Conservation (phyloP, 30 jellyfish, hydroid and myxozoan genomes). For the Haliclystus octoradiatus region DNA sequence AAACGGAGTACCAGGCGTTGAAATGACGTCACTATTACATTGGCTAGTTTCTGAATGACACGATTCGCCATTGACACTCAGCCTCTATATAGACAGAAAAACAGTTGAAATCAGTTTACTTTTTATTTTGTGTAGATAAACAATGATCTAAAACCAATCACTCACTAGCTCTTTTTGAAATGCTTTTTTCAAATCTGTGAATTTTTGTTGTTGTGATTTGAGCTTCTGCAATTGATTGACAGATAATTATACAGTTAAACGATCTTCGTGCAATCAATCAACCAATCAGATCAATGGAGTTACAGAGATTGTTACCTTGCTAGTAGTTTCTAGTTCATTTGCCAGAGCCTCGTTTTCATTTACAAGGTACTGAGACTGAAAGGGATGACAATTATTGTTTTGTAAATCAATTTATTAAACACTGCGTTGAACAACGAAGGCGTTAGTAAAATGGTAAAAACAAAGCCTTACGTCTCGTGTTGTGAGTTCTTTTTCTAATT, state of each 20-base stretch:
- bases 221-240: constrained; percentile 33
- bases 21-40: neutral
- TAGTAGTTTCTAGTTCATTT: neutral
- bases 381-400: no score
- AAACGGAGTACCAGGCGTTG: neutral
- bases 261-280: neutral
- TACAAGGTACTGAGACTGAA: neutral
- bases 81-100: neutral
- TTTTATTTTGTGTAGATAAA: no score
- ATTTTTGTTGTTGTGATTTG: constrained; percentile 48
- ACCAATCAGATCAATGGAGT: no score
- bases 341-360: neutral
- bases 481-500: constrained; percentile 50
- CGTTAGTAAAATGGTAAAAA: no score
- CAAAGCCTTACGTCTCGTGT: no score
- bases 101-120: no score
- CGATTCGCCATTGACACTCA: neutral
- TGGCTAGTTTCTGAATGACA: neutral
- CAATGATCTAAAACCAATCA: neutral
- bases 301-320: neutral
- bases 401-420: no score
- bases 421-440: constrained; percentile 1
- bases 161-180: constrained; percentile 69
- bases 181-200: constrained; percentile 53
- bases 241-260: neutral